Conservation (phyloP, 2,797 vertebrate genomes). For the Gymnoscopelus braueri region DNA sequence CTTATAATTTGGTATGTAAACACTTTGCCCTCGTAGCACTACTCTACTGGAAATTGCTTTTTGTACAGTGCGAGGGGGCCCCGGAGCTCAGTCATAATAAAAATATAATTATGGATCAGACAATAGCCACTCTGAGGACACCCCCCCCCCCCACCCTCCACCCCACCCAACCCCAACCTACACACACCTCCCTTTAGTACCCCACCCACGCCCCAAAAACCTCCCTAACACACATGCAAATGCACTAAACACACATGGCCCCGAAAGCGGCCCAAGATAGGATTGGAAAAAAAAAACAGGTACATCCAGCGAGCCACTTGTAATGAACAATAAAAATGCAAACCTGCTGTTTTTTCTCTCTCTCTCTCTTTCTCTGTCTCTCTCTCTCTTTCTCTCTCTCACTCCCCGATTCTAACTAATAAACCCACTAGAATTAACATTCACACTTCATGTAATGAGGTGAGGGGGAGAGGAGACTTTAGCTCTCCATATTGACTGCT, state of each 20-base stretch:
- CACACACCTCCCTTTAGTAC: neutral
- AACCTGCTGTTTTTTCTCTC: conserved; percentile 40
- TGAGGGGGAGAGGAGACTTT: conserved; percentile 67
- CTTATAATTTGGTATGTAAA: conserved; percentile 88
- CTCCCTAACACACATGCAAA: no score
- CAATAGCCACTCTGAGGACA: conserved; percentile 77
- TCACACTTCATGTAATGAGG: conserved; percentile 87
- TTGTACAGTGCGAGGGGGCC: conserved; percentile 77
- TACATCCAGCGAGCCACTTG: conserved; percentile 73
- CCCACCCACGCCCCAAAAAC: no score
- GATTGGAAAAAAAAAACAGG: conserved; percentile 69
- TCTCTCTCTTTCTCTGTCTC: conserved; percentile 59
- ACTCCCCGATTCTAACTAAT: conserved; percentile 84
- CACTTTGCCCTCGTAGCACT: conserved; percentile 81
- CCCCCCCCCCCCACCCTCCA: conserved; percentile 43
- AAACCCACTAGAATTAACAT: conserved; percentile 88
- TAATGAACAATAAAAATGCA: conserved; percentile 84
- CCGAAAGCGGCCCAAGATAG: conserved; percentile 14
- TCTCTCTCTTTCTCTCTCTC: conserved; percentile 64
- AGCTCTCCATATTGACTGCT: conserved; percentile 84
- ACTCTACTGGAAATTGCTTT: conserved; percentile 79
- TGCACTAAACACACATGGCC: conserved; percentile 14
- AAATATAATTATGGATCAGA: conserved; percentile 86
- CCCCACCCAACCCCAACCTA: conserved; percentile 8
- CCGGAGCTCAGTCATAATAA: conserved; percentile 81